Evolutionary conservation across 2,797 vertebrate species (phyloP).

Genomic region (Coregonus sp.): DNA sequence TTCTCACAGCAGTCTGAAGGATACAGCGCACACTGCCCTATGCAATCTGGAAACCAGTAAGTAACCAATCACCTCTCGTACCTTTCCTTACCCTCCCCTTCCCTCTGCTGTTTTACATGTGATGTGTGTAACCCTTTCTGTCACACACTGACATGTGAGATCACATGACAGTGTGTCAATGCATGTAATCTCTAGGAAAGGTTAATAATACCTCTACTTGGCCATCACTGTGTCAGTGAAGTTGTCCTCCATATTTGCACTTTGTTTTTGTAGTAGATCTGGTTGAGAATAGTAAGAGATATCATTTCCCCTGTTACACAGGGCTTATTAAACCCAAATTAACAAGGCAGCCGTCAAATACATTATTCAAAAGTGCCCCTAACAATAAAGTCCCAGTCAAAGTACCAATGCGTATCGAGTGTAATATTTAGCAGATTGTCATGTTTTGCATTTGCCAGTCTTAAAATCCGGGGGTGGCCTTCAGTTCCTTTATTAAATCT

Average conservation of each 20-base stretch:
- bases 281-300: too few relatives aligned
- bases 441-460: neutral
- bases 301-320: neutral
- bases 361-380: neutral
- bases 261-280: too few relatives aligned
- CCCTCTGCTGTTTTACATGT: neutral
- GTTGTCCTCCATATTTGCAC: neutral
- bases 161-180: neutral
- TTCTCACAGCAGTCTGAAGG: constrained; percentile 67
- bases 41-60: constrained; percentile 83
- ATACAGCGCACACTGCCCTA: constrained; percentile 75
- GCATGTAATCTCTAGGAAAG: neutral
- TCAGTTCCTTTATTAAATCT: constrained; percentile 39
- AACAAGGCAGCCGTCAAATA: neutral
- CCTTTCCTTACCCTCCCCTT: neutral
- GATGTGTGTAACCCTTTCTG: neutral
- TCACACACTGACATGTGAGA: neutral
- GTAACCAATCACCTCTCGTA: constrained; percentile 39
- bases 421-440: neutral
- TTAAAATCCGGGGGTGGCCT: constrained; percentile 22
- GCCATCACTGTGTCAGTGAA: neutral
- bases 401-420: neutral
- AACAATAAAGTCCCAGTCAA: neutral
- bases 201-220: neutral
- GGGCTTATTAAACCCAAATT: neutral